Percentiles rank a stretch among this genome's conserved stretches.
These are phyloP conservation scores for Sarcophilus harrisii DNA, from an alignment of 2,797 vertebrate genomes.

Conservation along the genomic window DNA sequence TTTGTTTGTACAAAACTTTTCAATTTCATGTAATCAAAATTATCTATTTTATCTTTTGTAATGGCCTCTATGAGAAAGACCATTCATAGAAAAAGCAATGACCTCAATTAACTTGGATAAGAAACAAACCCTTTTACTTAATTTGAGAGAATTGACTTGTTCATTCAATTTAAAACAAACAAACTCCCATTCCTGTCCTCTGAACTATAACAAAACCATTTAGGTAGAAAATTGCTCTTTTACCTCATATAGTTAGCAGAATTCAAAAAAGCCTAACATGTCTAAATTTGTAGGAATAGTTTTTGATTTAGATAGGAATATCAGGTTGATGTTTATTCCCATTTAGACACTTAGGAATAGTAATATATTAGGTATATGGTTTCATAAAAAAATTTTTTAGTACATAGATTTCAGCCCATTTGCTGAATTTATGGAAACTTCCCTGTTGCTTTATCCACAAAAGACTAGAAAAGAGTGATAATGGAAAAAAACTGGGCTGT, in stretches of 20 bases:
- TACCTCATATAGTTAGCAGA: neutral
- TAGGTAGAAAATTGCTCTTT: neutral
- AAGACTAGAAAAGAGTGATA: neutral
- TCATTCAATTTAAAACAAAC: neutral
- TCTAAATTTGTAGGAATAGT: neutral
- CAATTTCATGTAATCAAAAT: neutral
- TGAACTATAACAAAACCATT: neutral
- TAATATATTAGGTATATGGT: neutral
- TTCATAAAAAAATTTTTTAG: neutral
- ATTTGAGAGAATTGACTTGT: neutral
- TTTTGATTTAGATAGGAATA: neutral
- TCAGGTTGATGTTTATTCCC: neutral
- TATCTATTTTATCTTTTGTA: neutral
- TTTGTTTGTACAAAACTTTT: neutral
- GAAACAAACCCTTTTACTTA: neutral
- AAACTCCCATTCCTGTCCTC: neutral
- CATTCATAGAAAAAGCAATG: neutral
- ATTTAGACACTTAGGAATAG: neutral
- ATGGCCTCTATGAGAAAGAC: neutral
- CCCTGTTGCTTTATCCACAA: neutral
- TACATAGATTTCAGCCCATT: neutral
- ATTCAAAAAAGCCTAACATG: neutral
- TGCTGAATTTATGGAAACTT: neutral
- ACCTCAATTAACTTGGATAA: neutral
- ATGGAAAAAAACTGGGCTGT: neutral